Conservation (phyloP, 2,113 vertebrate genomes). For the Aplodontia rufa region DNA sequence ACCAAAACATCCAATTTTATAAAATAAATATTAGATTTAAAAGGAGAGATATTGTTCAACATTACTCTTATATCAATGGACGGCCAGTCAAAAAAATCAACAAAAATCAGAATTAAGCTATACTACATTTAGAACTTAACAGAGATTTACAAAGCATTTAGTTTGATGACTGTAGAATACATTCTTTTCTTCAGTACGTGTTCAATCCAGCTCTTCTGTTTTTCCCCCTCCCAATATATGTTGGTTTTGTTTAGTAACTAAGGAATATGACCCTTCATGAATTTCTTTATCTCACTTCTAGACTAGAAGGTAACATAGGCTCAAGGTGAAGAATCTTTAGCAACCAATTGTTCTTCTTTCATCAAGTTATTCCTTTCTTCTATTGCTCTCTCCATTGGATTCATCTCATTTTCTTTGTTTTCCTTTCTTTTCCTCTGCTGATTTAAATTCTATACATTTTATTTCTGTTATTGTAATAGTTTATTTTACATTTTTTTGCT, state of each 20-base stretch:
- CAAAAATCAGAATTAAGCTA: too few relatives aligned
- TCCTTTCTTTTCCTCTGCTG: not conserved
- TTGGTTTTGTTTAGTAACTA: not conserved
- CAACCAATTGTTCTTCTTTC: not conserved
- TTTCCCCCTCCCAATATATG: not conserved
- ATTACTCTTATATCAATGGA: too few relatives aligned
- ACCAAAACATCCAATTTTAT: too few relatives aligned
- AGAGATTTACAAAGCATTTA: too few relatives aligned
- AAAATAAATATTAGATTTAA: too few relatives aligned
- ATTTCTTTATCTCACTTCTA: constrained; percentile 32
- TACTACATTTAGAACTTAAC: too few relatives aligned
- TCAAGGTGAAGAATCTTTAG: not conserved
- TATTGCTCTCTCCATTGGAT: not conserved
- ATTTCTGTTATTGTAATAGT: not conserved
- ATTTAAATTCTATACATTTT: constrained; percentile 12
- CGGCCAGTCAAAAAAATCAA: too few relatives aligned
- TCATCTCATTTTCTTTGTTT: not conserved
- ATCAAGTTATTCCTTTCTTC: not conserved
- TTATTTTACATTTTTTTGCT: constrained; percentile 1
- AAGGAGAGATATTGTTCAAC: too few relatives aligned
- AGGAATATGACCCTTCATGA: not conserved
- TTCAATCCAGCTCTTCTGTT: not conserved
- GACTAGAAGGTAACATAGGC: not conserved
- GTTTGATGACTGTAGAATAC: too few relatives aligned
- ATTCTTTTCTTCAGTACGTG: too few relatives aligned